Percentiles rank a stretch among this genome's conserved stretches.
These are phyloP conservation scores for Anorthoa munda DNA, from an alignment of 2,888 invertebrate species.

Conservation along the genomic window DNA sequence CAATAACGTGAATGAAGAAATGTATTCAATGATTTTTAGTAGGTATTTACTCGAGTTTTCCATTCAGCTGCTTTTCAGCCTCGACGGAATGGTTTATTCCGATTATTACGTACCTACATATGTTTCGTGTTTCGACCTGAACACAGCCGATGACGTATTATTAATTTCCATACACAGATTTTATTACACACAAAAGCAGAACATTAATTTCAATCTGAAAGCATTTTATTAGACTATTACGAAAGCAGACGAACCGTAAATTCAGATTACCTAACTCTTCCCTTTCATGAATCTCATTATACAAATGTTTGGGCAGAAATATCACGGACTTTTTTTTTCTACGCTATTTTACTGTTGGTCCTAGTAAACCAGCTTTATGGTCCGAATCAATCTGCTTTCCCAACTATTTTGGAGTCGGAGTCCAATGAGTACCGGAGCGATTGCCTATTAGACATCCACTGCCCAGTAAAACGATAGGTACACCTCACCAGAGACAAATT, in stretches of 20 bases:
- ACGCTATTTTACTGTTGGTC: not conserved
- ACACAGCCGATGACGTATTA: not conserved
- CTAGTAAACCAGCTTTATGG: too few relatives aligned
- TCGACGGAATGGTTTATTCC: not conserved
- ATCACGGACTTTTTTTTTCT: not conserved
- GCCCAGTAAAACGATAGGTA: too few relatives aligned
- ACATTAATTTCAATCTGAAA: conserved; percentile 37
- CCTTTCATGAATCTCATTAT: conserved; percentile 22
- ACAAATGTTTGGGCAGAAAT: conserved; percentile 18
- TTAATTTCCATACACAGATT: conserved; percentile 1
- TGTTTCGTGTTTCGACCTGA: not conserved
- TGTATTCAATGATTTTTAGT: not conserved
- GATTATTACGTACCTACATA: not conserved
- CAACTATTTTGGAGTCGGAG: too few relatives aligned
- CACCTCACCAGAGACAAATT: too few relatives aligned
- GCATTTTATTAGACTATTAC: conserved; percentile 23
- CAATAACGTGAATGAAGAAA: not conserved
- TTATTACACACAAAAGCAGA: not conserved
- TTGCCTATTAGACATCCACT: too few relatives aligned
- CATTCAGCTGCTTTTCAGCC: not conserved
- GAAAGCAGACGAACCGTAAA: conserved; percentile 32
- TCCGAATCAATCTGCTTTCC: too few relatives aligned
- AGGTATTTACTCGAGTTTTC: not conserved
- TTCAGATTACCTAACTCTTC: conserved; percentile 35
- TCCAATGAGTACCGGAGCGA: too few relatives aligned